Evolutionary conservation across 2,113 vertebrate genomes (phyloP).

Genomic region (Xiphias gladius): DNA sequence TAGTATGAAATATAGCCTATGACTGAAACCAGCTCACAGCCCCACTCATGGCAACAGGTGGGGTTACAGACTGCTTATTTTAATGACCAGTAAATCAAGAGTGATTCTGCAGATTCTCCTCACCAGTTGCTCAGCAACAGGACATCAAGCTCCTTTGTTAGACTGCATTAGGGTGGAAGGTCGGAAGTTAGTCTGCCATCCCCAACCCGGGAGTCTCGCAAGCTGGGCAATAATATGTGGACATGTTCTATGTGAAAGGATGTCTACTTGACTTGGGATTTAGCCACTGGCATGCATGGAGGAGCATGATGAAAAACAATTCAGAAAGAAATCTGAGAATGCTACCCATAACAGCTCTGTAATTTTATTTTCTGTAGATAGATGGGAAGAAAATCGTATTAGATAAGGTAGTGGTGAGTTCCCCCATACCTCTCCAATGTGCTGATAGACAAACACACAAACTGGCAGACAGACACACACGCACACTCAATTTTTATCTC

Average conservation of each 20-base stretch:
- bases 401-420: constrained; percentile 72
- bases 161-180: constrained; percentile 63
- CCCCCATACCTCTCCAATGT: constrained; percentile 51
- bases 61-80: constrained; percentile 52
- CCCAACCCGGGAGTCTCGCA: constrained; percentile 29
- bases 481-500: constrained; percentile 9
- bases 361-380: constrained; percentile 77
- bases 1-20: background rate
- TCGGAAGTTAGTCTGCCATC: constrained; percentile 58
- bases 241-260: constrained; percentile 56
- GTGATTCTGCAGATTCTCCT: constrained; percentile 79
- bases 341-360: constrained; percentile 73
- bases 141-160: constrained; percentile 71
- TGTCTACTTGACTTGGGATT: constrained; percentile 39
- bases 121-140: constrained; percentile 80
- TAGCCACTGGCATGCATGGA: constrained; percentile 50
- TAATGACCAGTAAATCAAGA: constrained; percentile 76
- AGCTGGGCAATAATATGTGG: constrained; percentile 36
- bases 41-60: constrained; percentile 54
- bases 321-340: constrained; percentile 76
- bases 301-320: constrained; percentile 38
- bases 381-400: constrained; percentile 77
- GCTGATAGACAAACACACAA: constrained; percentile 62
- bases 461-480: background rate
- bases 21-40: constrained; percentile 23